Base-by-base conservation (phyloP, 2,888 invertebrate genomes). In the Drosophila diplacantha region DNA sequence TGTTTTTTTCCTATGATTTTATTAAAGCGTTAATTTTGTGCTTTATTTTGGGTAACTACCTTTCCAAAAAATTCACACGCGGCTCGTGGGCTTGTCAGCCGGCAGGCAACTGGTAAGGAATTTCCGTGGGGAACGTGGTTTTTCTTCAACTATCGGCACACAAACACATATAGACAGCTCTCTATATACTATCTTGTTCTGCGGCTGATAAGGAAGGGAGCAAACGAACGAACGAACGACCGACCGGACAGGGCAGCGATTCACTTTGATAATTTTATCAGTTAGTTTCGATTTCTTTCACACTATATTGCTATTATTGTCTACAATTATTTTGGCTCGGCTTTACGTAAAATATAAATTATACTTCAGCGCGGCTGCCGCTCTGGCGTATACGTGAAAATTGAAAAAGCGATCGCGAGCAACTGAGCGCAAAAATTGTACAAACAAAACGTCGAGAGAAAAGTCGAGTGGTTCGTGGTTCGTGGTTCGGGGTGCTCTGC, bases 381-480 rank as follows among this genome's bases (percentile, higher is more conserved):
- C 46, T 38, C 31, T 31, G 34, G 39, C 52, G 66, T 61, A 68
- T 75, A 74, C 83, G 81, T 85, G 85, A 84, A 85, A 85, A 85
- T 85, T 78, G 75, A 81, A 81, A 85, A 77, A 72, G 77, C 82
- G 83, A 77, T 77, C 84, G 81, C 83, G 84, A 83, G 70, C 76
- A 73, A 85, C 85, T 85, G 83, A 85, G 84, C 85, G 81, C 82
- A 84, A 85, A 75, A 81, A 70, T 69, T 74, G 67, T 82, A 76
- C 71, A 74, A 82, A 68, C 74, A 72, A 79, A 62, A 57, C 35
- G 57, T 41, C 67, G 52, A 29, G 57, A 43, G 60, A 34, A 52
- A 46, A 43, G 55, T 38, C 49, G 47, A 49, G 49, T 57, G 62
- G 62, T 16, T 31, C 38, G 41, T 16, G 38, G 49, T 16, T 22